These are phyloP conservation scores for Vireo altiloquus DNA, from an alignment of 2,113 vertebrate species.

Conservation along the genomic window DNA sequence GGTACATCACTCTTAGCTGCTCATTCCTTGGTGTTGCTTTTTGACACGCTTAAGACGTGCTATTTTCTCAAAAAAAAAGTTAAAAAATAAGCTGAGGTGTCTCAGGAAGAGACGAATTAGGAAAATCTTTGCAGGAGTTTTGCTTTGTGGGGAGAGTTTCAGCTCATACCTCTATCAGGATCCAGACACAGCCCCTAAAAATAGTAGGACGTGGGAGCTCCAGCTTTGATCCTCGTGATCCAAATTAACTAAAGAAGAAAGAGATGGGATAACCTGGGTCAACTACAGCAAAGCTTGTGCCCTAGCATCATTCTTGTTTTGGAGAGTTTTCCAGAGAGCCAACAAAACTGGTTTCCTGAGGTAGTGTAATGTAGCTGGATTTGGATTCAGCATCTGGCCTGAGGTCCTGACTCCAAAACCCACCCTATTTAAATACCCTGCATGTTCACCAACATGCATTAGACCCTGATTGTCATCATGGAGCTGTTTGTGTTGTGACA, in stretches of 20 bases:
- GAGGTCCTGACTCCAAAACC: not conserved
- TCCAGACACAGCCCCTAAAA: not conserved
- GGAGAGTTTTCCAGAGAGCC: not conserved
- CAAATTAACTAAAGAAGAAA: not conserved
- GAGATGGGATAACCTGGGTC: not conserved
- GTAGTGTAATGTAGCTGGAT: not conserved
- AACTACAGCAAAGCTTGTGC: not conserved
- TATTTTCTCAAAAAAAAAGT: not conserved
- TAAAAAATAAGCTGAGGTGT: not conserved
- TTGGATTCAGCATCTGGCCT: not conserved
- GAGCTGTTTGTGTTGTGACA: not conserved
- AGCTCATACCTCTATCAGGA: not conserved
- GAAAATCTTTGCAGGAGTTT: not conserved
- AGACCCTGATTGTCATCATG: accelerated
- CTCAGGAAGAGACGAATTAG: not conserved
- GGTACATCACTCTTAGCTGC: not conserved
- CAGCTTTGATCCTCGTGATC: not conserved
- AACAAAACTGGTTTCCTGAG: not conserved
- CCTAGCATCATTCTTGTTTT: not conserved
- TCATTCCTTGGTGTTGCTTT: not conserved
- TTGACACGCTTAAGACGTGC: not conserved
- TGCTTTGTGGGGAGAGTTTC: not conserved
- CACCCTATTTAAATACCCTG: not conserved
- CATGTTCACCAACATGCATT: not conserved
- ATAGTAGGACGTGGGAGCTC: not conserved